Conservation (phyloP, 2,113 vertebrate species). For the Corythornis madagascariensis region DNA sequence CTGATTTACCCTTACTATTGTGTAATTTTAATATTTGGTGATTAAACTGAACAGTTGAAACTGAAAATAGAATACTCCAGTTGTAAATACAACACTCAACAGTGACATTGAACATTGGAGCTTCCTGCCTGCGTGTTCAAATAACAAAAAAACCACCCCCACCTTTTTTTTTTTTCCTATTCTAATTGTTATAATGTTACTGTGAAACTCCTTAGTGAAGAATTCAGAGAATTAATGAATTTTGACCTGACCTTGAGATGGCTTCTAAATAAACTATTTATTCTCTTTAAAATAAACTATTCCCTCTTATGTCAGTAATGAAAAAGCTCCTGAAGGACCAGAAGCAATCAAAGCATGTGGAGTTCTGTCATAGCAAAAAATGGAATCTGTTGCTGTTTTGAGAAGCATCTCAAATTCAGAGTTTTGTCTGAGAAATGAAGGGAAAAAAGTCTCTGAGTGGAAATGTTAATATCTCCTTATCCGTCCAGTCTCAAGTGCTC, state of each 20-base stretch:
- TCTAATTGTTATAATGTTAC: background rate
- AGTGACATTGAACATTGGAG: background rate
- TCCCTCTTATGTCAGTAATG: background rate
- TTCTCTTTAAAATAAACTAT: background rate
- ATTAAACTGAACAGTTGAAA: background rate
- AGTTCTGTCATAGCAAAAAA: background rate
- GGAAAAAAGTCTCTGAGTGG: background rate
- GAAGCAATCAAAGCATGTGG: background rate
- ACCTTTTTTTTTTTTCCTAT: background rate
- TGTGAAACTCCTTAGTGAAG: background rate
- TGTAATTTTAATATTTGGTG: background rate
- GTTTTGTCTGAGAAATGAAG: background rate
- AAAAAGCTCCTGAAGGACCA: background rate
- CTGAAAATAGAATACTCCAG: background rate
- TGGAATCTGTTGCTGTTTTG: rapidly evolving
- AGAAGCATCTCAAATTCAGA: background rate
- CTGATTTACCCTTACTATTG: background rate
- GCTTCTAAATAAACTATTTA: background rate
- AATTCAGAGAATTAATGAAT: background rate
- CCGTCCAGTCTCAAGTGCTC: rapidly evolving
- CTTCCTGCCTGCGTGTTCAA: background rate
- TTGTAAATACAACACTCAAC: background rate
- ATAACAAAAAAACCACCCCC: rapidly evolving
- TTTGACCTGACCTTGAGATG: background rate
- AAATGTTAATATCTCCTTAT: background rate